phyloP scores from a whole-genome alignment of 2,888 invertebrate genomes.

The Harpalus rufipes region DNA sequence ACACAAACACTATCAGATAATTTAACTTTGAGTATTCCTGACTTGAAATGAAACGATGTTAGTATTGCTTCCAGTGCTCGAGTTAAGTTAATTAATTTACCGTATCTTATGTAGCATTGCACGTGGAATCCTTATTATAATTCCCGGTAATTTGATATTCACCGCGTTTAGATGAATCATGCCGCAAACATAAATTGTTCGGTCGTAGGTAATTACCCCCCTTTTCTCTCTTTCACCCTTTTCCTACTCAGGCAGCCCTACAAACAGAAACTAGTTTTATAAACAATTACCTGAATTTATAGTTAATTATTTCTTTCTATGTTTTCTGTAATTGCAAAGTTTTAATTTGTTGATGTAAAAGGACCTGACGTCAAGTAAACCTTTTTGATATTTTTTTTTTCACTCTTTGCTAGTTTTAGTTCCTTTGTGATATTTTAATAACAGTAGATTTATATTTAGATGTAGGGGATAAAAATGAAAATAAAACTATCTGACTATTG shows the following conservation, averaged over 20 bases:
- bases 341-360: background rate
- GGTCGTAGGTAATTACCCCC: conserved; percentile 12
- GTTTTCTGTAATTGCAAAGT: background rate
- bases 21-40: background rate
- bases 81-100: conserved; percentile 38
- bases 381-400: background rate
- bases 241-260: conserved; percentile 8
- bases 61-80: background rate
- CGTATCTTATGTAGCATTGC: conserved; percentile 3
- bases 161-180: conserved; percentile 7
- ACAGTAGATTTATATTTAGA: background rate
- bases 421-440: conserved; percentile 16
- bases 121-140: conserved; percentile 40
- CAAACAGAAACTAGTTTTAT: conserved; percentile 10
- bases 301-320: conserved; percentile 21
- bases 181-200: conserved; percentile 41
- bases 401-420: conserved; percentile 5
- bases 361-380: background rate
- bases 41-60: background rate
- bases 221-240: background rate
- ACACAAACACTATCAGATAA: background rate
- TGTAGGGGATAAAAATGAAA: too few relatives aligned
- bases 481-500: too few relatives aligned
- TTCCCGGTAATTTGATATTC: conserved; percentile 38
- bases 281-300: conserved; percentile 34